Evolutionary conservation across 2,797 vertebrate genomes (phyloP), one percentile per base, ranked within the genome.

Genomic region (Microhierax caerulescens): DNA sequence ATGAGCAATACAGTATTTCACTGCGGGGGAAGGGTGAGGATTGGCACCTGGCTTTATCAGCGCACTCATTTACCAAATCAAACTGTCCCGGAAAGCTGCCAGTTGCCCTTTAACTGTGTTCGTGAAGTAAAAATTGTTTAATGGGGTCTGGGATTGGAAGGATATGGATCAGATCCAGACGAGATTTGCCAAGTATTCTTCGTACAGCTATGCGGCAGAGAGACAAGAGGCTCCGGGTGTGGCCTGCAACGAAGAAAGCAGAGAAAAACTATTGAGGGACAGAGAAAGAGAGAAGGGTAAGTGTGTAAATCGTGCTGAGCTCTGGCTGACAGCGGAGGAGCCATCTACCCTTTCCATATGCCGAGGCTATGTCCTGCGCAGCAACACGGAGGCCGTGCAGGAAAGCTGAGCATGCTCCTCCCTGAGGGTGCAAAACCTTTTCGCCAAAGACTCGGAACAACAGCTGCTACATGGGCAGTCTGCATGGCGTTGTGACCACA

Each of bases 91-190:
- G 76, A 59, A 36, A 63, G 70, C 85, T n/a, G 53, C 53, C 11
- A 43, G 23, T n/a, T 5, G 45, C 61, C 28, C 54, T 24, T 36
- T 79, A 90, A 23, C 50, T 81, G 93, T 97, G 98, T 86, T 98
- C 97, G 14, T 99, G 98, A 69, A 99, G 98, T 89, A 99, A 98
- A 97, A 99, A 99, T 75, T 97, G 98, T 94, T 99, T 99, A 91
- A 99, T 95, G 57, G 99, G 97, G 54, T 99, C 98, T 9, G 99
- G 99, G 84, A 99, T 91, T 7, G 99, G 99, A 95, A 99, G 98
- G 7, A 93, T 98, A 11, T 97, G 96, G 77, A 99, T 98, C 89
- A 98, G 97, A 41, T 88, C 97, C 37, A 99, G 98, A 10, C 98
- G 98, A 47, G 89, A 73, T 97, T 99, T 99, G 92, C 99, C 99